Evolutionary conservation across 2,797 vertebrate species (phyloP).

Genomic region (Malurus leucopterus): DNA sequence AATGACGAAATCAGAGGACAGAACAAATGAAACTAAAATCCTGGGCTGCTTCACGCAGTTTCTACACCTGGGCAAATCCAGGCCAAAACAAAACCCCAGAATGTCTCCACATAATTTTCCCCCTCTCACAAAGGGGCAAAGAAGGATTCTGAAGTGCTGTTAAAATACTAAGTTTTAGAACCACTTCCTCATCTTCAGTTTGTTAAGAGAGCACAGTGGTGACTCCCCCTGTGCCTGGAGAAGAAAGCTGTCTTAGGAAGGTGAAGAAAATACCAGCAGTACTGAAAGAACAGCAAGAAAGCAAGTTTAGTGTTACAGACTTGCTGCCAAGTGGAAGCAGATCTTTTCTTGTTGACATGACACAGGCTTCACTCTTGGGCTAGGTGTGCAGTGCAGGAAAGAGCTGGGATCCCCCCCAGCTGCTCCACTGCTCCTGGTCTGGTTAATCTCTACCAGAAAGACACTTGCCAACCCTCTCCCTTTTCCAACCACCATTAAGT

Average conservation of each 20-base stretch:
- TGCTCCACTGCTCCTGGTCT: constrained; percentile 36
- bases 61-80: background rate
- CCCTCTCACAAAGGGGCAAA: background rate
- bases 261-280: constrained; percentile 9
- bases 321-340: constrained; percentile 45
- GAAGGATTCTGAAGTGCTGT: background rate
- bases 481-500: background rate
- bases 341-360: constrained; percentile 26
- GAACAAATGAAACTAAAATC: constrained; percentile 15
- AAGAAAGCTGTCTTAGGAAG: background rate
- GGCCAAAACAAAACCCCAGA: background rate
- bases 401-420: constrained; percentile 44
- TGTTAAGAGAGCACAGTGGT: background rate
- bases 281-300: constrained; percentile 10
- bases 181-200: background rate
- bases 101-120: background rate
- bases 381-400: constrained; percentile 34
- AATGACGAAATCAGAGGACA: background rate
- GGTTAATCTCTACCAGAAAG: constrained; percentile 38
- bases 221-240: background rate
- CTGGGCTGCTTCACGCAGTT: background rate
- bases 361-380: constrained; percentile 42
- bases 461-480: constrained; percentile 29
- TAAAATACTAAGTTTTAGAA: background rate
- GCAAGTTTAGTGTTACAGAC: background rate